phyloP scores from a whole-genome alignment of 2,113 vertebrate genomes.

The Odocoileus virginianus region DNA sequence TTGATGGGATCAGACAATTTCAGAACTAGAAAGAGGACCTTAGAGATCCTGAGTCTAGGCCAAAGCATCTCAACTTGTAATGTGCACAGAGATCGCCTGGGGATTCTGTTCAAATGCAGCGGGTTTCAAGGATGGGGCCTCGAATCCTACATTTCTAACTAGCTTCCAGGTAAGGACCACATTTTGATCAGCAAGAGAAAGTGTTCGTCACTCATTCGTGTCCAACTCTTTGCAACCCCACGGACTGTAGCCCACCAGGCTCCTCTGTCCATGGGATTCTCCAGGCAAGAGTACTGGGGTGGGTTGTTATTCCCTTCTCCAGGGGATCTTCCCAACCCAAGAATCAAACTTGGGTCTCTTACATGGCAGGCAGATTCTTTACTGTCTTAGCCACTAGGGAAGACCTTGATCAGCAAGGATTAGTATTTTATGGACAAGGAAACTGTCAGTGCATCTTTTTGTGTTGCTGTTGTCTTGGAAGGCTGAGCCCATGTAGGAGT shows the following conservation, averaged over 20 bases:
- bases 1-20: neutral
- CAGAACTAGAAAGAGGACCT: neutral
- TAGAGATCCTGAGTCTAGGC: neutral
- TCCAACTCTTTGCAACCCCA: neutral
- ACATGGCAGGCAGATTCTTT: neutral
- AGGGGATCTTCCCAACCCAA: neutral
- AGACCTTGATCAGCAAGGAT: neutral
- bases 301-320: neutral
- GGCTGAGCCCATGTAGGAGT: neutral
- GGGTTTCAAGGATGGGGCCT: neutral
- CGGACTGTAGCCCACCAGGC: neutral
- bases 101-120: no score
- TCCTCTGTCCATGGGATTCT: neutral
- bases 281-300: neutral
- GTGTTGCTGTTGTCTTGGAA: neutral
- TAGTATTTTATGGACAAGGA: neutral
- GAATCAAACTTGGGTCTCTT: neutral
- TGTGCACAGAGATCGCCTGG: neutral
- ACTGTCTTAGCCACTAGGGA: neutral
- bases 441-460: neutral
- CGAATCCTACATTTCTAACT: neutral
- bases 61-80: neutral
- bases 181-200: neutral
- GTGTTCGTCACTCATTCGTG: neutral
- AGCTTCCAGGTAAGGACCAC: neutral